phyloP scores from a whole-genome alignment of 2,888 invertebrate species.

The Campoplex capitator region DNA sequence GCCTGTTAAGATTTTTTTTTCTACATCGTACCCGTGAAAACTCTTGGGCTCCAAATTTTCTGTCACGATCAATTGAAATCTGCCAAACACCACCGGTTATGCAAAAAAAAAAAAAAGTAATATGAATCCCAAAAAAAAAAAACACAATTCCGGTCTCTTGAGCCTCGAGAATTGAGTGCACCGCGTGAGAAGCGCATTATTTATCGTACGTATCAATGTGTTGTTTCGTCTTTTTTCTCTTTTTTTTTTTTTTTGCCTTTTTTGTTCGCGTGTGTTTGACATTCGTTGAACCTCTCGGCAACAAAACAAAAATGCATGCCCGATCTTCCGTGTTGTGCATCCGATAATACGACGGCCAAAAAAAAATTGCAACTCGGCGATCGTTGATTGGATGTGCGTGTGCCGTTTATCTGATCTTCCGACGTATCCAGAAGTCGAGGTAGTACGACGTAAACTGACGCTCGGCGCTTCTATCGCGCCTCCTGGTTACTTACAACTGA shows the following conservation, averaged over 20 bases:
- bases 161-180: constrained; percentile 47
- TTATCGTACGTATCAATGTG: constrained; percentile 67
- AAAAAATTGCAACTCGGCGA: background rate
- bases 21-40: background rate
- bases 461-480: constrained; percentile 61
- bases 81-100: background rate
- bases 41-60: background rate
- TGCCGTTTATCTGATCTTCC: background rate
- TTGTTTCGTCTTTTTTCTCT: constrained; percentile 52
- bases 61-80: background rate
- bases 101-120: background rate
- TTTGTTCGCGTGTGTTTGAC: constrained; percentile 56
- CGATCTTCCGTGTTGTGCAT: constrained; percentile 19
- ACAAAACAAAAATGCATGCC: constrained; percentile 35
- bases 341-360: constrained; percentile 11
- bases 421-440: constrained; percentile 59
- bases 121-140: background rate
- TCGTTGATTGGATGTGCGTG: constrained; percentile 4
- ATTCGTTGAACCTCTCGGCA: constrained; percentile 16
- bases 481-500: constrained; percentile 76
- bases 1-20: background rate
- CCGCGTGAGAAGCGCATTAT: constrained; percentile 43
- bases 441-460: constrained; percentile 61
- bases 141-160: constrained; percentile 27
- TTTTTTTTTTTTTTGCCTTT: constrained; percentile 31